A percentile compares a stretch with the other conserved stretches of the same genome.
phyloP scores from a whole-genome alignment of 1,140 invertebrate species.

The Pogonomyrmex barbatus region DNA sequence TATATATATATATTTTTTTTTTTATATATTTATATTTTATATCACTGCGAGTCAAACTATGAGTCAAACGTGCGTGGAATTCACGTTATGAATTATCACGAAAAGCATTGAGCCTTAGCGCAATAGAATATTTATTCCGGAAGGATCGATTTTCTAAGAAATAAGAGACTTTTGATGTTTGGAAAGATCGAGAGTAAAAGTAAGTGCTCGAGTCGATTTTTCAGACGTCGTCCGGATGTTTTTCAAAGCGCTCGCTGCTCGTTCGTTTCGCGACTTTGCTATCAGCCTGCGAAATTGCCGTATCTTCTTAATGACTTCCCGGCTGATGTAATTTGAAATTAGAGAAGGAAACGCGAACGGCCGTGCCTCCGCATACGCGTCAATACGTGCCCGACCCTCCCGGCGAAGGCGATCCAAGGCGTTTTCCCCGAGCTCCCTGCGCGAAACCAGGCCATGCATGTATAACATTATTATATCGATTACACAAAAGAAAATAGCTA shows the following conservation, averaged over 20 bases:
- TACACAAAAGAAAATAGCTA: conserved; percentile 64
- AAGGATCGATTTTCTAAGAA: neutral
- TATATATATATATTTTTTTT: too few species aligned
- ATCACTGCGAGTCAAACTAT: too few species aligned
- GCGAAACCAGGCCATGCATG: conserved; percentile 59
- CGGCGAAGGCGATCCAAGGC: conserved; percentile 53
- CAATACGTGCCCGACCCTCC: conserved; percentile 50
- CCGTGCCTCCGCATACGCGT: conserved; percentile 31
- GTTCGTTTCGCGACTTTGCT: neutral
- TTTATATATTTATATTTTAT: too few species aligned
- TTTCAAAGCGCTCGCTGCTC: neutral
- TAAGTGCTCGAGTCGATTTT: neutral
- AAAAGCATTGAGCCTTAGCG: too few species aligned
- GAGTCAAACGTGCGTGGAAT: too few species aligned
- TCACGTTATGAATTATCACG: too few species aligned
- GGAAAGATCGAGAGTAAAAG: neutral
- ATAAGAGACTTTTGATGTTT: neutral
- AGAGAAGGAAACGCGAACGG: neutral
- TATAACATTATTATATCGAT: conserved; percentile 65
- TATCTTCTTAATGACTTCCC: conserved; percentile 21
- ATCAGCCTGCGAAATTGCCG: neutral
- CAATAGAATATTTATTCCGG: too few species aligned
- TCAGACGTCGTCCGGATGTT: neutral
- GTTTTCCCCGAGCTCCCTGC: conserved; percentile 39
- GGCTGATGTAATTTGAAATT: conserved; percentile 42